Base-by-base conservation (phyloP, 2,113 vertebrate species). In the Lonchura striata region DNA sequence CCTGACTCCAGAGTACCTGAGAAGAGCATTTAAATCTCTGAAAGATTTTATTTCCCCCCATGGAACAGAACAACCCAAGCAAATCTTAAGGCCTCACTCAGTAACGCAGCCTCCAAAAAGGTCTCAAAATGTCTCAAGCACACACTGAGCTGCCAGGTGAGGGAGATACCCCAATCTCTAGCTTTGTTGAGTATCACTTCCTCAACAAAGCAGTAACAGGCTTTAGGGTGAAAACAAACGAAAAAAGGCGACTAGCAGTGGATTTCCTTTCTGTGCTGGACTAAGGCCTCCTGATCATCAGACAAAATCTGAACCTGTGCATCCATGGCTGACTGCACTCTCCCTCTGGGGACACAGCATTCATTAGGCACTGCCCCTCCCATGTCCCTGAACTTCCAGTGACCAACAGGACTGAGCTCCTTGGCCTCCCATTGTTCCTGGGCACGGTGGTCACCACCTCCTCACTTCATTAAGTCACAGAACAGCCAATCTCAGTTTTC, bases 91-190 rank as follows among this genome's bases (percentile, higher is more conserved):
- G 19, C 19, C 56, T 86, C 66, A 25, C 35, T 61, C 71, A 69
- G 30, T 25, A 56, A 7, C 3, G 15, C 10, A 64, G 54, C 28
- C 24, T 75, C 77, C 25, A 69, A 46, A 59, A 56, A 53, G 0
- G 7, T 15, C 39, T 57, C 0, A 0, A 60, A 56, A 53, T 0
- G 7, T 15, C 39, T 57, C 0, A 0, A 60, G 33, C 46, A 54
- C 16, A 13, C n/a, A 15, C n/a, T n/a, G n/a, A n/a, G n/a, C n/a
- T n/a, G n/a, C n/a, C 41, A 31, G 6, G 2, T 50, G 12, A 37
- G n/a, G 46, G 50, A 86, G 28, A 54, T 2, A 30, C n/a, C n/a
- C n/a, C n/a, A n/a, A n/a, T n/a, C n/a, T n/a, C n/a, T n/a, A n/a
- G n/a, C n/a, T n/a, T n/a, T n/a, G n/a, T n/a, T n/a, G n/a, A n/a